A percentile compares a stretch with the other conserved stretches of the same genome.
These are phyloP conservation scores for Lophotriccus pileatus DNA, from an alignment of 2,797 vertebrate species.

Conservation along the genomic window DNA sequence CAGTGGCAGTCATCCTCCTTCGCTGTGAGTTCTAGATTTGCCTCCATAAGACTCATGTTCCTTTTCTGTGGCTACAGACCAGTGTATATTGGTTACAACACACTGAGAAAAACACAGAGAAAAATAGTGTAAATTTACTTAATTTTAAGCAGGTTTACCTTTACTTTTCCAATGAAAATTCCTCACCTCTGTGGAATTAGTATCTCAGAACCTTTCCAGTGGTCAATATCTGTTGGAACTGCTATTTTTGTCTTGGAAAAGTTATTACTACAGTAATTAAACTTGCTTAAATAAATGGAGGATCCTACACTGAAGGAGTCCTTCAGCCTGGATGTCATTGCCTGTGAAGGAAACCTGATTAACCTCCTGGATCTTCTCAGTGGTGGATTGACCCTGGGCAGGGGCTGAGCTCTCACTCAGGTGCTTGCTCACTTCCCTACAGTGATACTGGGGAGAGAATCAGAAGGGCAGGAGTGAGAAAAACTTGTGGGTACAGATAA, in stretches of 20 bases:
- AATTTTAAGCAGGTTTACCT: neutral
- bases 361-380: neutral
- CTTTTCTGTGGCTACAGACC: neutral
- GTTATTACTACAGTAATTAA: neutral
- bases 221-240: neutral
- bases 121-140: neutral
- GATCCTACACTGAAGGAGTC: neutral
- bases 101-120: neutral
- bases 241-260: neutral
- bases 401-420: neutral
- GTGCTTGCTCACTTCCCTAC: neutral
- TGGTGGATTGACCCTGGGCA: neutral
- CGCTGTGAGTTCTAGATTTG: neutral
- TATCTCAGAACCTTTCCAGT: neutral
- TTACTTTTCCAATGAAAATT: neutral
- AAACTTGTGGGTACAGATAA: neutral
- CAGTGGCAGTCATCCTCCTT: neutral
- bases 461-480: neutral
- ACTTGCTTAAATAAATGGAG: neutral
- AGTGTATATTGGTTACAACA: neutral
- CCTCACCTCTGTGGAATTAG: neutral
- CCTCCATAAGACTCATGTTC: neutral
- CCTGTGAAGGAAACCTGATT: neutral
- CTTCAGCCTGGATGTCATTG: neutral
- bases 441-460: fast-evolving